Evolutionary conservation across 2,888 invertebrate genomes (phyloP), one percentile per base, ranked within the genome.

Genomic region (Metellina segmentata): DNA sequence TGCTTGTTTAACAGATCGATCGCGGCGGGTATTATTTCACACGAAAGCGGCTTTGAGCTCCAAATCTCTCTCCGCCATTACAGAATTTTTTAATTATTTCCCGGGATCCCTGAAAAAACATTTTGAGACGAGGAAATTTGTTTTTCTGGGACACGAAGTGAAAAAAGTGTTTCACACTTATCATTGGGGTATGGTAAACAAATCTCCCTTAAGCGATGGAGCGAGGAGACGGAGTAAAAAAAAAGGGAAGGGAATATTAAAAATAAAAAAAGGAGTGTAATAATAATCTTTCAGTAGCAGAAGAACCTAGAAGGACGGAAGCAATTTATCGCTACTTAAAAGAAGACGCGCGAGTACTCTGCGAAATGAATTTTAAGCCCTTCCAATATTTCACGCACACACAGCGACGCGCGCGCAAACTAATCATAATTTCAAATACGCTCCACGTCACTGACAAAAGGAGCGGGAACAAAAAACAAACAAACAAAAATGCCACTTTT

Each of bases 371-470:
- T 90, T 90, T 86, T 90, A 90, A 90, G 90, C 90, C 69, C 51
- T 53, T 7, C 81, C 79, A 81, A 79, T 81, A 90, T 90, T 81
- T 86, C 86, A 86, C 86, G 71, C 49, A 70, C 77, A 71, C 85
- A 79, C 72, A 52, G 52, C 61, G 87, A 74, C 86, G 71, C 75
- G 52, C 49, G 79, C 79, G 20, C 71, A 91, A 91, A 91, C 91
- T 91, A 91, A 91, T 91, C 91, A 91, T 91, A 91, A 91, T 91
- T 91, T 91, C 91, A 91, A 91, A 91, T 91, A 91, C 87, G 85
- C 90, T 90, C 71, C 81, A 19, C 86, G 87, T 87, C 91, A 82
- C 87, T 72, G 87, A 91, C 91, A 91, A 91, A 81, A 48, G 74
- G 61, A 74, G 81, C 71, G 51, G 51, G n/a, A 20, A 20, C 61